phyloP scores from a whole-genome alignment of 1,140 invertebrate species.

The Bombus confusus region DNA sequence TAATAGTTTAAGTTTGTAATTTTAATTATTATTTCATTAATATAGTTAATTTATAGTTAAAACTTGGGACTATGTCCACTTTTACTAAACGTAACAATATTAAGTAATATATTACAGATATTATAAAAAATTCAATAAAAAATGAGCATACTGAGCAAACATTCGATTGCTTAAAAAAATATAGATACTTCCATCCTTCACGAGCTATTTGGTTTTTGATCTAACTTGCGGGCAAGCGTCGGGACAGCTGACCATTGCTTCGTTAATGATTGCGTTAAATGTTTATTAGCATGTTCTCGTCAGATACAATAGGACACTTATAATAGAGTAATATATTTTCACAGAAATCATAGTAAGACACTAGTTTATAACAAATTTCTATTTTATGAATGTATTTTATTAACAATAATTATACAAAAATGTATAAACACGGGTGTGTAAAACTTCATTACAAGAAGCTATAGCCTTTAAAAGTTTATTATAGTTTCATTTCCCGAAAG shows the following conservation, averaged over 20 bases:
- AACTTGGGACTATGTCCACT: no score
- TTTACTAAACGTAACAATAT: neutral
- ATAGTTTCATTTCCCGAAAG: no score
- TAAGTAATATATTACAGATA: no score
- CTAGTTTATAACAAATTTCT: neutral
- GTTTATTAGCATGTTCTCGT: neutral
- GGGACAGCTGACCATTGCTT: neutral
- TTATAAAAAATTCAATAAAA: neutral
- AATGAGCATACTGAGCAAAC: neutral
- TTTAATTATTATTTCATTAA: no score
- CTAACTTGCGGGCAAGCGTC: conserved; percentile 3
- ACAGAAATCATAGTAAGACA: neutral
- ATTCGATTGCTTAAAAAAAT: conserved; percentile 8
- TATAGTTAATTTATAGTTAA: no score
- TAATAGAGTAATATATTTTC: no score
- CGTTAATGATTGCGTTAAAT: conserved; percentile 8
- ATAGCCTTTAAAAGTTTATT: no score
- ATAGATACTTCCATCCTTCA: conserved; percentile 28
- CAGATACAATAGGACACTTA: neutral
- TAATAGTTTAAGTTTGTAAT: no score
- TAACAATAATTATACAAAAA: neutral
- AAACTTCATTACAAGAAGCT: no score
- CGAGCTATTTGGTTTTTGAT: conserved; percentile 23
- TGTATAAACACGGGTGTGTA: no score
- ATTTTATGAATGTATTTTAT: neutral